Evolutionary conservation across 2,888 invertebrate genomes (phyloP).

Genomic region (Ectemnius lituratus): DNA sequence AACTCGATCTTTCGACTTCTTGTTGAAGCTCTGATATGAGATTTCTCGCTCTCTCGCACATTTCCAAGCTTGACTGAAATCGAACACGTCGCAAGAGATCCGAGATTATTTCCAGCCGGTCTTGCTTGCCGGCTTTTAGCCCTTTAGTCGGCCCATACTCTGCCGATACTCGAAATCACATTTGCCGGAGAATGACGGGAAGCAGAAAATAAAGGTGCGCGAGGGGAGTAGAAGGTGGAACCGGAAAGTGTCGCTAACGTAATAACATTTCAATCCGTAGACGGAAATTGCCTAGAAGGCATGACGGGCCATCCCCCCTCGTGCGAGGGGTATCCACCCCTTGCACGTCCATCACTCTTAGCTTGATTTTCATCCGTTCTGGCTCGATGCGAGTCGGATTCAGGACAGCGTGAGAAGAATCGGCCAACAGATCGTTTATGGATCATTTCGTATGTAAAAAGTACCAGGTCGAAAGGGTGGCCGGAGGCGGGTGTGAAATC

Average conservation of each 20-base stretch:
- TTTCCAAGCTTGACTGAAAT: background rate
- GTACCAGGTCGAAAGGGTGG: background rate
- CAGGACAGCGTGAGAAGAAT: background rate
- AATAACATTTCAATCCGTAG: constrained; percentile 77
- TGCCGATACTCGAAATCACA: constrained; percentile 46
- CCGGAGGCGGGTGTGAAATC: background rate
- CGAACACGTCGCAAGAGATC: background rate
- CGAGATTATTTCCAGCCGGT: constrained; percentile 2
- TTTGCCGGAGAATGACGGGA: constrained; percentile 48
- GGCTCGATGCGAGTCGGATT: background rate
- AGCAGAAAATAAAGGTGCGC: constrained; percentile 44
- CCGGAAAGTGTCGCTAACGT: constrained; percentile 71
- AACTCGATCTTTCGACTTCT: background rate
- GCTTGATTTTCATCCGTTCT: constrained; percentile 32
- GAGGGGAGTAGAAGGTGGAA: constrained; percentile 19
- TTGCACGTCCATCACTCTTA: constrained; percentile 26
- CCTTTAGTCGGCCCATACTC: constrained; percentile 13
- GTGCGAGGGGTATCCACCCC: constrained; percentile 56
- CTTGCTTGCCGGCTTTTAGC: constrained; percentile 16
- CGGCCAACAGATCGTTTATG: background rate
- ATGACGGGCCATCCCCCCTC: constrained; percentile 53
- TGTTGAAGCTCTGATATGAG: background rate
- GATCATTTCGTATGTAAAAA: background rate
- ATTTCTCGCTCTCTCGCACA: background rate
- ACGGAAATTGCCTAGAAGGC: constrained; percentile 74